Conservation (phyloP, 2,888 invertebrate species). For the Cephus sareptanus region DNA sequence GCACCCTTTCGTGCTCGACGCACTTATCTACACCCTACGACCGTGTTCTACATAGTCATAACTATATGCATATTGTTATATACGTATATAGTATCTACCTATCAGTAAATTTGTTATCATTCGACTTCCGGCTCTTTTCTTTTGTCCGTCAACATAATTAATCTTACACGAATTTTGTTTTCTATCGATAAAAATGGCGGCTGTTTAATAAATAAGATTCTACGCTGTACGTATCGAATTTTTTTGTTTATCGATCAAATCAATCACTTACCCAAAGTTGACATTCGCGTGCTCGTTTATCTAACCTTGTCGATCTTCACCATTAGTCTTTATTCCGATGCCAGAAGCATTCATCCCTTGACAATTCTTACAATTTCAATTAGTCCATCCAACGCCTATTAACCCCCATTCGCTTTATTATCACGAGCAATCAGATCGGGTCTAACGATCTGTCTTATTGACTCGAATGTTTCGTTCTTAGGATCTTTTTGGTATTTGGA, state of each 20-base stretch:
- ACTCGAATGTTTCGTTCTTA: background rate
- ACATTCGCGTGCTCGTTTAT: background rate
- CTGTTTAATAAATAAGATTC: background rate
- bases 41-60: background rate
- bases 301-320: background rate
- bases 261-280: background rate
- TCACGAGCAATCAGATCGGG: background rate
- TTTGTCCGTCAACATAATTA: background rate
- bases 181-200: background rate
- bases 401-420: background rate
- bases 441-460: background rate
- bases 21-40: background rate
- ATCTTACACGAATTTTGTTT: background rate
- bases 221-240: background rate
- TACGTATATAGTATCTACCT: background rate
- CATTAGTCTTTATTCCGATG: background rate
- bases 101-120: background rate
- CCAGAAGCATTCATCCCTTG: background rate
- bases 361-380: background rate
- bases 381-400: background rate
- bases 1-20: background rate
- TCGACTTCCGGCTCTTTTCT: background rate
- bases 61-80: background rate
- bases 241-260: background rate
- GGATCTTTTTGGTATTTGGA: background rate